Evolutionary conservation across 2,113 vertebrate species (phyloP).

Genomic region (Chamaetylas fuelleborni): DNA sequence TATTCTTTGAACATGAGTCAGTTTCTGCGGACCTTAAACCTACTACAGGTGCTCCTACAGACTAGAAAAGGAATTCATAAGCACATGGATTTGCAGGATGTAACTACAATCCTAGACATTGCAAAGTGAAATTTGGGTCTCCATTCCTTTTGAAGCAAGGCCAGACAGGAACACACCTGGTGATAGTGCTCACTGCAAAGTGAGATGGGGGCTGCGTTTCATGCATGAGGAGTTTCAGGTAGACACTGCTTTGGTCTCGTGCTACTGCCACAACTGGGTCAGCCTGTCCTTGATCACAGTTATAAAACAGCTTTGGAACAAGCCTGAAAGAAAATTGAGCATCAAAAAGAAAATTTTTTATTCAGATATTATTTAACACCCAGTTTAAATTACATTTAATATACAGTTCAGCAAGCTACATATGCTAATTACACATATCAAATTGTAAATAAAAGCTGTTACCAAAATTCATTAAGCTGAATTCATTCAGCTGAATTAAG

Average conservation of each 20-base stretch:
- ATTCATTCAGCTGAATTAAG: background rate
- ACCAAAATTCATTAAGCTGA: background rate
- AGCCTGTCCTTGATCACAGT: slow-evolving; percentile 91
- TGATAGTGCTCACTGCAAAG: slow-evolving; percentile 92
- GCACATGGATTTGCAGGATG: background rate
- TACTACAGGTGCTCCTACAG: background rate
- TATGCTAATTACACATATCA: background rate
- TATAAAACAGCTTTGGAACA: slow-evolving; percentile 90
- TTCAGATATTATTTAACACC: background rate
- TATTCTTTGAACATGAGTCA: background rate
- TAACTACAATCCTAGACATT: background rate
- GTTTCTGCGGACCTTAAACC: background rate
- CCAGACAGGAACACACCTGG: slow-evolving; percentile 75
- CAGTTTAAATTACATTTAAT: background rate
- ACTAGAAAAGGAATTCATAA: background rate
- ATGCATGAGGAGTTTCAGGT: slow-evolving; percentile 95
- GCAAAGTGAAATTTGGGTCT: background rate
- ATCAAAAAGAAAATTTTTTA: background rate
- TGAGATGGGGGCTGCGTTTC: slow-evolving; percentile 91
- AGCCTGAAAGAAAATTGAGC: slow-evolving; percentile 70
- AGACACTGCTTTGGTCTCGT: slow-evolving; percentile 90
- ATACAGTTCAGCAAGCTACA: background rate
- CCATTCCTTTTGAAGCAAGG: background rate
- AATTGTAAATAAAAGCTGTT: background rate
- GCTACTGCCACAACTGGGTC: slow-evolving; percentile 94